phyloP scores from a whole-genome alignment of 2,113 vertebrate species.

The Ochotona princeps region DNA sequence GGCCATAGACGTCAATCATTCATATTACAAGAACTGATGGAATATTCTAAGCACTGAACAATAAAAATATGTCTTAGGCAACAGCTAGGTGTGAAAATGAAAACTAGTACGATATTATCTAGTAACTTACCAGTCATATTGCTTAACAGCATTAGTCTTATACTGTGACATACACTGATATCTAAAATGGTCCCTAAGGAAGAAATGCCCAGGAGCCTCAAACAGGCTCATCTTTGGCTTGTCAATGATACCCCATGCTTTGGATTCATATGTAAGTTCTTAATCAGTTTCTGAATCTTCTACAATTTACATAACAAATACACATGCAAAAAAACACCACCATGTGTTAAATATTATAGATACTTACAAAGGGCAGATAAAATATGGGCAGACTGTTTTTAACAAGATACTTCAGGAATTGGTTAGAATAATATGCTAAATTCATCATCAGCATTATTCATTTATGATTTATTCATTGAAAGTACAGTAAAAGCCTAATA shows the following conservation, averaged over 20 bases:
- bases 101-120: neutral
- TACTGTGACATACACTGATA: neutral
- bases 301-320: neutral
- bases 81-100: neutral
- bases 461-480: conserved; percentile 44
- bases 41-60: neutral
- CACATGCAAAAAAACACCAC: neutral
- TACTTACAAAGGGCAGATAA: neutral
- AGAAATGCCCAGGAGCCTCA: neutral
- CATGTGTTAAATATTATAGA: neutral
- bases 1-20: neutral
- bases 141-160: neutral
- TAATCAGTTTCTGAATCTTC: neutral
- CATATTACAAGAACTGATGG: neutral
- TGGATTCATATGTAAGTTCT: neutral
- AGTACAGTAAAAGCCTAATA: conserved; percentile 52
- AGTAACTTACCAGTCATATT: neutral
- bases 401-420: conserved; percentile 3
- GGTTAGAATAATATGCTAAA: neutral
- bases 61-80: neutral
- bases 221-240: neutral
- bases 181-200: neutral
- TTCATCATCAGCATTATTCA: neutral
- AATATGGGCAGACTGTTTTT: neutral
- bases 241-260: neutral